Evolutionary conservation across 2,113 vertebrate genomes (phyloP).

Genomic region (Cavia porcellus): DNA sequence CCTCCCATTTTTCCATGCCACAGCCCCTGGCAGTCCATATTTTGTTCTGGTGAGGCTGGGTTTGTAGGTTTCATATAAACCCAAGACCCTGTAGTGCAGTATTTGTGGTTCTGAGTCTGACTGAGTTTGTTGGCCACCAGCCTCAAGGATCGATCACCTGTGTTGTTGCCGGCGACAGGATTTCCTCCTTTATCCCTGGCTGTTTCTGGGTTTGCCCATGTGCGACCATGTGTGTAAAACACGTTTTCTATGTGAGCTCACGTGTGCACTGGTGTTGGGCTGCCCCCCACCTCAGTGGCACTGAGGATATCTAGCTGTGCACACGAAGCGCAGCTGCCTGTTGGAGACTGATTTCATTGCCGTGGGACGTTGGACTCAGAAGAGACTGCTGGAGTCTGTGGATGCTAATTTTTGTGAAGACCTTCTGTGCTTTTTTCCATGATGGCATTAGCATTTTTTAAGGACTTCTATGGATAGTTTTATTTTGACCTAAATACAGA

Average conservation of each 20-base stretch:
- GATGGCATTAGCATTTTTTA: not conserved
- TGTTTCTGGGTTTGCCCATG: not conserved
- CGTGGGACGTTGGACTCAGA: not conserved
- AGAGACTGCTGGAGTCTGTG: not conserved
- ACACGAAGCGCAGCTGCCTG: not conserved
- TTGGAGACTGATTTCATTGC: not conserved
- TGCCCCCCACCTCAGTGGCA: not conserved
- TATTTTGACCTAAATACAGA: constrained; percentile 1
- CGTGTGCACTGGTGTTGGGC: no score
- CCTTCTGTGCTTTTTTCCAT: not conserved
- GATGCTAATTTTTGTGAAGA: not conserved
- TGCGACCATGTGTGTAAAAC: no score
- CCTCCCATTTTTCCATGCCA: not conserved
- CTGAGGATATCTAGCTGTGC: not conserved
- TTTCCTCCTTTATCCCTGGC: not conserved
- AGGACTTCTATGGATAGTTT: constrained; percentile 12
- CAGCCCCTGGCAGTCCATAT: not conserved
- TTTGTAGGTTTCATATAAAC: not conserved
- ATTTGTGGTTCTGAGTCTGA: not conserved
- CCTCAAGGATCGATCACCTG: not conserved
- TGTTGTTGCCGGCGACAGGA: not conserved
- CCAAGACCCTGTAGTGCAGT: not conserved
- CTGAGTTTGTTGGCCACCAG: not conserved
- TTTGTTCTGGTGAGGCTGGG: not conserved
- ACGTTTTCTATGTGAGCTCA: not conserved